Evolutionary conservation across 2,797 vertebrate species (phyloP).

Genomic region (Oreortyx pictus): DNA sequence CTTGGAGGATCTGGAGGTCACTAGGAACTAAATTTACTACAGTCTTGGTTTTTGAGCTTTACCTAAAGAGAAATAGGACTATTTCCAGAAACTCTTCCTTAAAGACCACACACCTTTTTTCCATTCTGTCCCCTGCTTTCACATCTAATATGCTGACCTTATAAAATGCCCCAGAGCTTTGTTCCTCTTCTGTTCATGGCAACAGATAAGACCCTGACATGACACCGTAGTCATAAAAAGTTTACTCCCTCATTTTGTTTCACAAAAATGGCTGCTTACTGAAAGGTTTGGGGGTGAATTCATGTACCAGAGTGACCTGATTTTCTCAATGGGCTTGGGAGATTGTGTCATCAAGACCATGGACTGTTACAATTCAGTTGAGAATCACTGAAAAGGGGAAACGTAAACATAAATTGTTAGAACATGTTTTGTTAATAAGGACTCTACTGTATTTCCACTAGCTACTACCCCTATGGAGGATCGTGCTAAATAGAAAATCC

Average conservation of each 20-base stretch:
- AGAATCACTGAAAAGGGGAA: conserved; percentile 13
- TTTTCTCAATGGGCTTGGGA: neutral
- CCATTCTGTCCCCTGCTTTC: neutral
- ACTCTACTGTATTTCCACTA: conserved; percentile 46
- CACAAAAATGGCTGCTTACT: neutral
- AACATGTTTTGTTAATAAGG: conserved; percentile 1
- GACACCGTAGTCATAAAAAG: conserved; percentile 8
- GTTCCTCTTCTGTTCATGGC: neutral
- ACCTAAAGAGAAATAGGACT: neutral
- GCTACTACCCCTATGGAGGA: conserved; percentile 53
- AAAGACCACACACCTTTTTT: neutral
- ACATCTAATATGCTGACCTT: neutral
- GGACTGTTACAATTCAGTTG: neutral
- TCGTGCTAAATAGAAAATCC: conserved; percentile 63
- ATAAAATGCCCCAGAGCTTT: neutral
- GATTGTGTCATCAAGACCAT: neutral
- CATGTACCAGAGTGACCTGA: neutral
- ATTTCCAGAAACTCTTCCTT: neutral
- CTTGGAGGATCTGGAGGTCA: neutral
- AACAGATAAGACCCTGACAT: neutral
- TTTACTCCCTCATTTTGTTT: conserved; percentile 11
- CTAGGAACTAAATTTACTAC: neutral
- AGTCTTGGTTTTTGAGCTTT: neutral
- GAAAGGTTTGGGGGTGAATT: conserved; percentile 11
- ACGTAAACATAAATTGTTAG: neutral